phyloP scores from a whole-genome alignment of 2,113 vertebrate genomes.

The Hippolais icterina region DNA sequence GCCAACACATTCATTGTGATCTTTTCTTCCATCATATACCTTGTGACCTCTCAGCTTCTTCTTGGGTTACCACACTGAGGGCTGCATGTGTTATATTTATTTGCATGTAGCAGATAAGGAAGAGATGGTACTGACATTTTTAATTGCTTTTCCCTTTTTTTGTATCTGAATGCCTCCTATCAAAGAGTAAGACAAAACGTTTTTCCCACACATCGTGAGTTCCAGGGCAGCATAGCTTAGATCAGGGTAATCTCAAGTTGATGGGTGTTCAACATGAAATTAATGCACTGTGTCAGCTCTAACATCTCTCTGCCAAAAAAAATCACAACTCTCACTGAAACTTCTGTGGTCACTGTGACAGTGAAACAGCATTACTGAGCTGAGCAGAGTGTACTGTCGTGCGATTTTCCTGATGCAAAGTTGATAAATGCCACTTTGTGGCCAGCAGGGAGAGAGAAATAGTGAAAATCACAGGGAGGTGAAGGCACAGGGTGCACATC shows the following conservation, averaged over 20 bases:
- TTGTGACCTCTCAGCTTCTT: not conserved
- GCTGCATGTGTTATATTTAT: not conserved
- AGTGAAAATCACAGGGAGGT: not conserved
- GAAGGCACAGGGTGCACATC: not conserved
- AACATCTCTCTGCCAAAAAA: conserved; percentile 44
- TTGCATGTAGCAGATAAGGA: not conserved
- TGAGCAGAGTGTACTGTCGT: not conserved
- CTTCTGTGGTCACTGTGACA: not conserved
- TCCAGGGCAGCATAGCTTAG: not conserved
- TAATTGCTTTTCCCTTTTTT: not conserved
- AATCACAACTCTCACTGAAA: not conserved
- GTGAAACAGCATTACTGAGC: not conserved
- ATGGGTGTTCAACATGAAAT: not conserved
- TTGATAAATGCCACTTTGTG: not conserved
- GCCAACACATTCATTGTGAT: not conserved
- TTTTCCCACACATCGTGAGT: not conserved
- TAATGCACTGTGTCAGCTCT: not conserved
- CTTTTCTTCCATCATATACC: not conserved
- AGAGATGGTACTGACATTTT: not conserved
- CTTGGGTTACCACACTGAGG: accelerated
- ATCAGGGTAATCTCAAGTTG: not conserved
- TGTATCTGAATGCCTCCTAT: not conserved
- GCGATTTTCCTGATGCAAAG: not conserved
- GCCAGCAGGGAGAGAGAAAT: not conserved
- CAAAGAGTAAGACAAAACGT: not conserved